Evolutionary conservation across 2,888 invertebrate genomes (phyloP).

Genomic region (Perdita meconis): DNA sequence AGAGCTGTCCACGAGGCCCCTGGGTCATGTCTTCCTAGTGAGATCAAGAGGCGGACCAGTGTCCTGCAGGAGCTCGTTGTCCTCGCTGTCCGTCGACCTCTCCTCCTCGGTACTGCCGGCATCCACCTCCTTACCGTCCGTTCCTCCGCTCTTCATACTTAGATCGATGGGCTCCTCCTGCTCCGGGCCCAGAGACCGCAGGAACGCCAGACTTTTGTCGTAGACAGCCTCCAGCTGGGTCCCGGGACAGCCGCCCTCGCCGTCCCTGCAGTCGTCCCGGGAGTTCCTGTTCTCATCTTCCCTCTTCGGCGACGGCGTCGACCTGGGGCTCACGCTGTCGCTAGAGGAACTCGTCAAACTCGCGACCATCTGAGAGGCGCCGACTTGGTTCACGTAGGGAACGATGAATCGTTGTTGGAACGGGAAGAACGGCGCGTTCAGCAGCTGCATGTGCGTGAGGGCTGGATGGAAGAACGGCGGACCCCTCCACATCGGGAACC

Average conservation of each 20-base stretch:
- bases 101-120: constrained; percentile 64
- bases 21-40: constrained; percentile 81
- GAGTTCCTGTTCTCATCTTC: constrained; percentile 57
- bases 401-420: constrained; percentile 80
- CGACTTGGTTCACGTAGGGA: constrained; percentile 79
- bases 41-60: constrained; percentile 80
- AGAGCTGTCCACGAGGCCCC: constrained; percentile 44
- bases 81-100: constrained; percentile 71
- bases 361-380: constrained; percentile 72
- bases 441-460: constrained; percentile 79
- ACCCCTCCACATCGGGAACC: constrained; percentile 80
- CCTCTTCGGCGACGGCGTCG: constrained; percentile 79
- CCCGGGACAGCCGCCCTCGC: constrained; percentile 35
- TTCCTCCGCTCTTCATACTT: constrained; percentile 87
- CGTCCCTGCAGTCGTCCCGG: constrained; percentile 44
- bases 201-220: constrained; percentile 80
- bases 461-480: constrained; percentile 81
- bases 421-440: constrained; percentile 80
- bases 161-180: constrained; percentile 93
- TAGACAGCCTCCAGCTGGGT: constrained; percentile 55
- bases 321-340: constrained; percentile 79
- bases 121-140: constrained; percentile 51
- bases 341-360: constrained; percentile 79
- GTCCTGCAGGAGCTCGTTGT: constrained; percentile 68
- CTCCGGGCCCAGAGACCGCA: constrained; percentile 83